Evolutionary conservation across 2,797 vertebrate genomes (phyloP).

Genomic region (Ctenopoma multispine): DNA sequence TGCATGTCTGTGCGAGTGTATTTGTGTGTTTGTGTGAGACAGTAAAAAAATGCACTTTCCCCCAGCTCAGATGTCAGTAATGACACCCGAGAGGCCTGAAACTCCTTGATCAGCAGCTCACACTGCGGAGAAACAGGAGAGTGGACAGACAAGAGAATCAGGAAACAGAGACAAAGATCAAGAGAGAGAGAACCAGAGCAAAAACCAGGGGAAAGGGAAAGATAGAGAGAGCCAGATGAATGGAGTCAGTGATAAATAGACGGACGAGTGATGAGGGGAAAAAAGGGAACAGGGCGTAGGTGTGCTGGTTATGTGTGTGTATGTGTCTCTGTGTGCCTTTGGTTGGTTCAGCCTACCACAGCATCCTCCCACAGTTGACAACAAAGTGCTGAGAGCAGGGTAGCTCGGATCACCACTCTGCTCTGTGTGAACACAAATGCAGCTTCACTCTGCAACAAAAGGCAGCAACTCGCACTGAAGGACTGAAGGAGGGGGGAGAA

Average conservation of each 20-base stretch:
- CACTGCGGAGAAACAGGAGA: constrained; percentile 57
- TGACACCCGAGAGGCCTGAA: constrained; percentile 68
- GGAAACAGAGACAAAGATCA: constrained; percentile 12
- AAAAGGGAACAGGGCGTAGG: background rate
- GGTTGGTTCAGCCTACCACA: constrained; percentile 8
- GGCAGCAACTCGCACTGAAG: constrained; percentile 20
- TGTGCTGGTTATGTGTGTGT: background rate
- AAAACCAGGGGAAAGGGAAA: constrained; percentile 2
- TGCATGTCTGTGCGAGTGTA: background rate
- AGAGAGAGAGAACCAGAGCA: background rate
- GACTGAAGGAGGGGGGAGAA: constrained; percentile 24
- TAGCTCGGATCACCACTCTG: constrained; percentile 17
- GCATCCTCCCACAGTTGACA: constrained; percentile 30
- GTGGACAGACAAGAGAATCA: constrained; percentile 17
- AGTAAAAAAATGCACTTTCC: constrained; percentile 30
- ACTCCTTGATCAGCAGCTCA: constrained; percentile 74
- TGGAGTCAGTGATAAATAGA: background rate
- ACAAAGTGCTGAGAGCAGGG: constrained; percentile 47
- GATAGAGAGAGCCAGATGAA: constrained; percentile 6
- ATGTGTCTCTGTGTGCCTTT: no score
- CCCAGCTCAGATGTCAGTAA: constrained; percentile 70
- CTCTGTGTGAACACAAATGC: constrained; percentile 35
- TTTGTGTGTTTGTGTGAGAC: constrained; percentile 16
- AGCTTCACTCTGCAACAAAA: constrained; percentile 48
- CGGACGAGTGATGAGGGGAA: constrained; percentile 19